Percentiles rank a stretch among this genome's conserved stretches.
These are phyloP conservation scores for Erpornis zantholeuca DNA, from an alignment of 2,113 vertebrate genomes.

Conservation along the genomic window DNA sequence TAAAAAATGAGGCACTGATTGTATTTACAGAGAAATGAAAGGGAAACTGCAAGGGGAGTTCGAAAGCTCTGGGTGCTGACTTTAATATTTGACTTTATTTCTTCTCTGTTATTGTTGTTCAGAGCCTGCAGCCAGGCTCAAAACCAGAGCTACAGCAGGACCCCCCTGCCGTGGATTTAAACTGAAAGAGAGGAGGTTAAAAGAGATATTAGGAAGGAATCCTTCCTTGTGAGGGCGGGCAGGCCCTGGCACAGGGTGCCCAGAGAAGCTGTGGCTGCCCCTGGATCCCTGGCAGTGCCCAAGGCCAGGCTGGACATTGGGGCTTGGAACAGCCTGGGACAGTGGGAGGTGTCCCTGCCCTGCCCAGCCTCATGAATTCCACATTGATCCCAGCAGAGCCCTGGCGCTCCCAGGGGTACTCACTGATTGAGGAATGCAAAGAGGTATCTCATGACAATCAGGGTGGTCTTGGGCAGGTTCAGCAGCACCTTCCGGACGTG, in stretches of 20 bases:
- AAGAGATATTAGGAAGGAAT: neutral
- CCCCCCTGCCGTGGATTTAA: neutral
- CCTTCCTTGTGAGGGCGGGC: rapidly evolving
- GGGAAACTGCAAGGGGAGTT: neutral
- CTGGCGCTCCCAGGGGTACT: conserved; percentile 67
- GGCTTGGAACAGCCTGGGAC: neutral
- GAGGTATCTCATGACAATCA: conserved; percentile 98
- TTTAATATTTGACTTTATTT: neutral
- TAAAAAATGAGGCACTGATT: neutral
- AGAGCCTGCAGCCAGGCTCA: neutral
- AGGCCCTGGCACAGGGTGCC: neutral
- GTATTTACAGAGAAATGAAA: neutral
- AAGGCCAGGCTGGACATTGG: neutral
- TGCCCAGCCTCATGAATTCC: neutral
- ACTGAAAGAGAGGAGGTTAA: neutral
- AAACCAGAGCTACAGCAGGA: neutral
- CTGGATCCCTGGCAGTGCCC: neutral
- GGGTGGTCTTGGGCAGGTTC: conserved; percentile 84
- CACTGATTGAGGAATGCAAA: conserved; percentile 96
- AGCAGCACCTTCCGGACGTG: conserved; percentile 90
- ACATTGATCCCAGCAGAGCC: neutral
- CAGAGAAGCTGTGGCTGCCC: neutral
- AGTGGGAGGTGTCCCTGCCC: neutral
- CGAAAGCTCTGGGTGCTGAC: neutral
- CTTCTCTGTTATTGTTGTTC: neutral